Evolutionary conservation across 2,113 vertebrate genomes (phyloP), one percentile per base, ranked within the genome.

Genomic region (Apeltes quadracus): DNA sequence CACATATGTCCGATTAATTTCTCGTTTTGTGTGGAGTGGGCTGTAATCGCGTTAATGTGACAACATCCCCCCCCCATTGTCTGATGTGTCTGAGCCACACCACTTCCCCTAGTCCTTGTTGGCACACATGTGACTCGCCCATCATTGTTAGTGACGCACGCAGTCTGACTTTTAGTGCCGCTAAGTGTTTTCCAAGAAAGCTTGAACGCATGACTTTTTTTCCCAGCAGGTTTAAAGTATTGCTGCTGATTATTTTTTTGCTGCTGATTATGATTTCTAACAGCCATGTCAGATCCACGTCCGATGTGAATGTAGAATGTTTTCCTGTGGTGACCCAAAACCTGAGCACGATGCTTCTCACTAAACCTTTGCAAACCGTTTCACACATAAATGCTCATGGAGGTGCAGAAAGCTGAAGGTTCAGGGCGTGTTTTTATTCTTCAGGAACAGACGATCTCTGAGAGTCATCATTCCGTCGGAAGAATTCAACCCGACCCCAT

Each of bases 1-100:
- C 29, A 50, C 84, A 64, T 72, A 64, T 12, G 68, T 75, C 81
- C 77, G 75, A 75, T 86, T 83, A 85, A 83, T 72, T 66, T 63
- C 70, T 72, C 11, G 13, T 76, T 93, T 93, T 90, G 90, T 88
- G 88, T 92, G 83, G 80, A 83, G 85, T 70, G 79, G 63, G 80
- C 66, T 54, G 9, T 76, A 72, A 87, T 88, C 58, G 22, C 53
- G 43, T 85, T 68, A 81, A 70, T 81, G 55, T 81, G 71, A 79
- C 82, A 82, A 69, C 78, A 79, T 53, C 46, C n/a, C n/a, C n/a
- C n/a, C 5, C 12, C 22, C 22, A 14, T 64, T 66, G 61, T 74
- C 67, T 77, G 69, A 76, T 78, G 36, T 73, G 82, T 64, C 62
- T 38, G 79, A 81, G 72, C 68, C 75, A 51, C 80, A 68, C 68